A percentile compares a stretch with the other conserved stretches of the same genome.
These are phyloP conservation scores for Charina bottae DNA, from an alignment of 2,113 vertebrate species.

Conservation along the genomic window DNA sequence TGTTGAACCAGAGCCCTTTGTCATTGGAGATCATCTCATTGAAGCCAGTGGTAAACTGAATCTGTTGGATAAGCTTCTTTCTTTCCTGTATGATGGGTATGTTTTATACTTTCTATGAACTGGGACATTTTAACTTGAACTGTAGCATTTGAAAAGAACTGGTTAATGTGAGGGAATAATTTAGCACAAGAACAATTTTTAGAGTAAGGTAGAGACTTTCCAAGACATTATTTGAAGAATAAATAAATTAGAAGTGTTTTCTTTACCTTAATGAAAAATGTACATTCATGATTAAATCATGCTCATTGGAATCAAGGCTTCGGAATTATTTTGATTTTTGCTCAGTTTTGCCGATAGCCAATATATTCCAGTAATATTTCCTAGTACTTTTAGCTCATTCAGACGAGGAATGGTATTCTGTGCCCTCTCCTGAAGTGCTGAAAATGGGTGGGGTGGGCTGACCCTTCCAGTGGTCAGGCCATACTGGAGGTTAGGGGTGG, in stretches of 20 bases:
- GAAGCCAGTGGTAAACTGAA: conserved; percentile 91
- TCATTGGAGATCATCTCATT: conserved; percentile 91
- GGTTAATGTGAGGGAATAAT: not conserved
- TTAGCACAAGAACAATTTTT: not conserved
- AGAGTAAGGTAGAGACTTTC: not conserved
- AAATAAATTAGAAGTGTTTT: not conserved
- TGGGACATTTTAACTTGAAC: not conserved
- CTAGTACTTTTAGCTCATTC: not conserved
- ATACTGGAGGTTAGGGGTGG: not conserved
- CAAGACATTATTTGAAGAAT: not conserved
- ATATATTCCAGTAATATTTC: not conserved
- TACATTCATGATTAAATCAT: not conserved
- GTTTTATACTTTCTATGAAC: conserved; percentile 39
- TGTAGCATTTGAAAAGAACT: not conserved
- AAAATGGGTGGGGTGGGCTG: not conserved
- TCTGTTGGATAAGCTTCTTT: conserved; percentile 85
- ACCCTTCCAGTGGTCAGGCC: not conserved
- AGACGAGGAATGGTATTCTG: not conserved
- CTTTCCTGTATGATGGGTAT: conserved; percentile 80
- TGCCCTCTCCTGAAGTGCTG: not conserved
- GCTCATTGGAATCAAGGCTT: not conserved
- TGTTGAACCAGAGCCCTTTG: conserved; percentile 93
- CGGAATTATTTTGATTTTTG: not conserved
- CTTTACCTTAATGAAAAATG: not conserved
- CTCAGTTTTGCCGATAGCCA: not conserved